Conservation (phyloP, 2,888 invertebrate species). For the Lasioglossum villosulum region DNA sequence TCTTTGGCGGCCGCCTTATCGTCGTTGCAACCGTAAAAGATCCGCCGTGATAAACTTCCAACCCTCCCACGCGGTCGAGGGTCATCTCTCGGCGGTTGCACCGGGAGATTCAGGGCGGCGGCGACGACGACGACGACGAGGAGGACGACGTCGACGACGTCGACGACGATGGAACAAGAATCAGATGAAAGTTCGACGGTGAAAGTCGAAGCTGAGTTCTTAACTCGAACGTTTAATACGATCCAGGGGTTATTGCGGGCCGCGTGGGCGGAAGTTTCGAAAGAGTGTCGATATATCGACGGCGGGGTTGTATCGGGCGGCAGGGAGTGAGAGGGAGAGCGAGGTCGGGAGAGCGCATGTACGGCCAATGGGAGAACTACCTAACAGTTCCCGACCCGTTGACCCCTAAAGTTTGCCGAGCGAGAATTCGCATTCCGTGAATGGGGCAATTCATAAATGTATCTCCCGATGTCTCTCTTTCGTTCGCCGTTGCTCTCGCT, state of each 20-base stretch:
- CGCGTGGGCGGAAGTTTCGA: slow-evolving; percentile 51
- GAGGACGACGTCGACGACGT: neutral
- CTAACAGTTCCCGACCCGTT: slow-evolving; percentile 72
- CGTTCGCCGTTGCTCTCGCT: slow-evolving; percentile 27
- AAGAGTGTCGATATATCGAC: slow-evolving; percentile 53
- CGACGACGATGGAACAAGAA: neutral
- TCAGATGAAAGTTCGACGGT: slow-evolving; percentile 47
- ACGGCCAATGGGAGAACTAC: slow-evolving; percentile 63
- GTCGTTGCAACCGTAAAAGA: slow-evolving; percentile 73
- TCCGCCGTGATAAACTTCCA: slow-evolving; percentile 72
- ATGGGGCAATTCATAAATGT: slow-evolving; percentile 73
- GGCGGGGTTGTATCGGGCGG: slow-evolving; percentile 13
- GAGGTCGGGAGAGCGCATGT: slow-evolving; percentile 53
- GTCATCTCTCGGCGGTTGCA: slow-evolving; percentile 32
- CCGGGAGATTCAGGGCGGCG: neutral
- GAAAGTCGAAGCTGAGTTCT: slow-evolving; percentile 35
- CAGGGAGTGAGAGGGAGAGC: slow-evolving; percentile 27
- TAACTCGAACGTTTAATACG: slow-evolving; percentile 57
- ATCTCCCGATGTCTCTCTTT: slow-evolving; percentile 65
- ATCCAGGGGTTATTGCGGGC: slow-evolving; percentile 55
- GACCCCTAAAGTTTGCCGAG: slow-evolving; percentile 72
- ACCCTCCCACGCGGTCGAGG: slow-evolving; percentile 56
- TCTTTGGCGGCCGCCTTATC: slow-evolving; percentile 17
- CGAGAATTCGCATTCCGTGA: slow-evolving; percentile 73
- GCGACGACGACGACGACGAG: neutral